phyloP scores from a whole-genome alignment of 53 echinoderm and acorn worm species.

The Crossaster papposus region DNA sequence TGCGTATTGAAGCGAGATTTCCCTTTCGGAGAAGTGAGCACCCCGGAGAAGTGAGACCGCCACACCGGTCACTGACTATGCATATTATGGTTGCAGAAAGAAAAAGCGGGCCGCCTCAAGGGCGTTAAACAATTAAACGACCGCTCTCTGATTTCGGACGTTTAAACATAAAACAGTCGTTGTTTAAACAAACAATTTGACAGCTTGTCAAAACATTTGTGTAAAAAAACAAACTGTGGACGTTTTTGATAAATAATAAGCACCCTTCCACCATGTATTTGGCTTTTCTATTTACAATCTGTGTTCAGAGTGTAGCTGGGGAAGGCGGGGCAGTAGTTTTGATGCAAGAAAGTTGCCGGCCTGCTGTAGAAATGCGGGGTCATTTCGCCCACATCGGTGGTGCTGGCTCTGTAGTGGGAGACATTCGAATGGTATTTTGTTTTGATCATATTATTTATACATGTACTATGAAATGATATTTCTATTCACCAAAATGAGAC shows the following conservation, averaged over 20 bases:
- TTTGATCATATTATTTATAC: too few species aligned
- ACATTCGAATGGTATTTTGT: conserved; percentile 16
- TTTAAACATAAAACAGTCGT: neutral
- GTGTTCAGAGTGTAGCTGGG: conserved; percentile 16
- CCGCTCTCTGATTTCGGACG: neutral
- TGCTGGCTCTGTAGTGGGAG: neutral
- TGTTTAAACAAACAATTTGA: neutral
- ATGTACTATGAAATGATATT: too few species aligned
- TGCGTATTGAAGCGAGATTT: too few species aligned
- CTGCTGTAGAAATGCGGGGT: conserved; percentile 45
- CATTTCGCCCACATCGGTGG: conserved; percentile 44
- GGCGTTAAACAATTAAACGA: neutral
- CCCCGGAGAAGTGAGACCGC: too few species aligned
- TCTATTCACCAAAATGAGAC: too few species aligned
- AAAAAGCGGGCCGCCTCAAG: neutral
- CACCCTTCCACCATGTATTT: neutral
- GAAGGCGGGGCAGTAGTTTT: conserved; percentile 35
- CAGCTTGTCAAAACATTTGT: neutral
- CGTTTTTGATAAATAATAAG: too few species aligned
- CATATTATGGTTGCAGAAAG: too few species aligned
- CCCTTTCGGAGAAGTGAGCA: too few species aligned
- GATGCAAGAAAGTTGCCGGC: conserved; percentile 9
- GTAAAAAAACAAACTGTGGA: too few species aligned
- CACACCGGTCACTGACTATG: too few species aligned
- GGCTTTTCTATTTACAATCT: conserved; percentile 9